Base-by-base conservation (phyloP, 2,113 vertebrate genomes). In the Phylloscopus trochiloides region DNA sequence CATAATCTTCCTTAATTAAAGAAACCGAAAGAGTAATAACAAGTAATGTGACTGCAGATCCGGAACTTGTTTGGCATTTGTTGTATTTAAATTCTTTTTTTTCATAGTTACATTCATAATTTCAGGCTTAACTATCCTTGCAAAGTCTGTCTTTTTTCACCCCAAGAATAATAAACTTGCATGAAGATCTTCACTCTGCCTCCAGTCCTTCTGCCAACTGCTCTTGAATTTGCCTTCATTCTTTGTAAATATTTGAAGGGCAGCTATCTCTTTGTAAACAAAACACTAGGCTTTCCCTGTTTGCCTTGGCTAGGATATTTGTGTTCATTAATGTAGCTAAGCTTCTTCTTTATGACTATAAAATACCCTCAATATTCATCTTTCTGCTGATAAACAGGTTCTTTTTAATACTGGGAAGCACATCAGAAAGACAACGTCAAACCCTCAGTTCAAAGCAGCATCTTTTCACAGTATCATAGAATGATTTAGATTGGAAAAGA, bases 171-270 rank as follows among this genome's bases (percentile, higher is more conserved):
- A 79, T 59, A 93, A 91, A 16, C 71, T 83, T 86, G 43, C 24
- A 43, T 50, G 42, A 93, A 92, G 67, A 83, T 52, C 54, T 10
- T 81, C 83, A 71, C 50, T 71, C 31, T 80, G 21, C 59, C 92
- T 92, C 72, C 59, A 81, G 9, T 55, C 28, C 34, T 83, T 54
- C 75, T 94, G 88, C 86, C 96, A 97, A 67, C 68, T 79, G 74
- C 42, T 94, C 71, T 92, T 90, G 67, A 88, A 80, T 88, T 80
- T 86, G 59, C 59, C 95, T 90, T 92, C 76, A 36, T 86, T 92
- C 75, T 88, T 71, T 55, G 42, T 74, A 96, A 97, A 91, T 86
- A 94, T 94, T 93, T 94, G 94, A 83, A 93, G 86, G 95, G 75
- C 86, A 95, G 38, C 38, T 76, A 86, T 76, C 54, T 82, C 70